Evolutionary conservation across 2,888 invertebrate genomes (phyloP).

Genomic region (Plebejus anna): DNA sequence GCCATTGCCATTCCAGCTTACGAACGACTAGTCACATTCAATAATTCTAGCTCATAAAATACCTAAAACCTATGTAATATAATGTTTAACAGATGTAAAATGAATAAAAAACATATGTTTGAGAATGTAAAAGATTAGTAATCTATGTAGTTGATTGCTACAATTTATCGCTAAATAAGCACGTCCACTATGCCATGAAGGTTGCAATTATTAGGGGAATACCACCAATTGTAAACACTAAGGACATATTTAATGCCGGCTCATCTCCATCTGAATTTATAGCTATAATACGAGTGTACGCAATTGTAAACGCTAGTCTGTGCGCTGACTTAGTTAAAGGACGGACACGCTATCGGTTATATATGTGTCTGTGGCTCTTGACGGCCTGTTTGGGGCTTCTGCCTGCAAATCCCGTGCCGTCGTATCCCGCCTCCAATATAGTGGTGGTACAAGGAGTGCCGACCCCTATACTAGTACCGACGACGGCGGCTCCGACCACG

Average conservation of each 20-base stretch:
- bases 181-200: conserved; percentile 73
- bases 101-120: conserved; percentile 20
- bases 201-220: conserved; percentile 73
- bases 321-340: conserved; percentile 32
- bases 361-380: conserved; percentile 73
- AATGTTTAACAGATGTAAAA: not conserved
- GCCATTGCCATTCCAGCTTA: not conserved
- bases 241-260: conserved; percentile 67
- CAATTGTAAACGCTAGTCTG: conserved; percentile 34
- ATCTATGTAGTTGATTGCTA: conserved; percentile 71
- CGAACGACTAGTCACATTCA: not conserved
- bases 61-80: not conserved
- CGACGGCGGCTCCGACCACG: conserved; percentile 42
- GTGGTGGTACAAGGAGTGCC: conserved; percentile 62
- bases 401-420: conserved; percentile 55
- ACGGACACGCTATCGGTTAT: conserved; percentile 29
- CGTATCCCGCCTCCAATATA: conserved; percentile 41
- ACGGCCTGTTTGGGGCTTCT: conserved; percentile 71
- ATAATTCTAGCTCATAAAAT: not conserved
- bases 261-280: conserved; percentile 52
- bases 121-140: conserved; percentile 51
- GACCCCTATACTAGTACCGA: conserved; percentile 63
- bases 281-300: conserved; percentile 44
- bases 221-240: conserved; percentile 59
- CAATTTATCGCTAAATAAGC: conserved; percentile 68